Conservation (phyloP, 2,797 vertebrate species). For the Phalloptychus januarius region DNA sequence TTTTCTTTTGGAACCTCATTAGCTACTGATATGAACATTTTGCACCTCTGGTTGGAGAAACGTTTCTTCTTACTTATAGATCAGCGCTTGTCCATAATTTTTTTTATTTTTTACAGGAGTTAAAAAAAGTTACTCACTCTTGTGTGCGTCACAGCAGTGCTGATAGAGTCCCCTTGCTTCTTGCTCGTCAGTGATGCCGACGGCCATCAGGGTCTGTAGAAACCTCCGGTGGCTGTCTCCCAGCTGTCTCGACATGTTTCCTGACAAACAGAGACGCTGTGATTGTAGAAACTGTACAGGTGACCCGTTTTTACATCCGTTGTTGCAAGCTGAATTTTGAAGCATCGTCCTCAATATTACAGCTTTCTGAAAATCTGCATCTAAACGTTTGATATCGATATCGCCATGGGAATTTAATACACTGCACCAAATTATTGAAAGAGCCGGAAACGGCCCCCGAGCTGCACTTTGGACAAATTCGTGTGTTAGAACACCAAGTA, state of each 20-base stretch:
- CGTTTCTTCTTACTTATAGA: neutral
- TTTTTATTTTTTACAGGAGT: neutral
- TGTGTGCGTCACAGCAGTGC: constrained; percentile 84
- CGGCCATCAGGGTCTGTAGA: constrained; percentile 88
- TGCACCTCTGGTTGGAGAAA: neutral
- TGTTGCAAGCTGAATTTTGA: neutral
- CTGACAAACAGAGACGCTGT: neutral
- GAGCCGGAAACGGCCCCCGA: neutral
- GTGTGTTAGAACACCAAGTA: neutral
- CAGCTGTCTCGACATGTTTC: constrained; percentile 76
- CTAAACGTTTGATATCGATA: neutral
- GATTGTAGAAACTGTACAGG: neutral
- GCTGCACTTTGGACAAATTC: neutral
- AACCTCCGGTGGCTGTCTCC: constrained; percentile 88
- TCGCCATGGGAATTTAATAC: neutral
- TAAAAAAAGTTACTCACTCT: constrained; percentile 74
- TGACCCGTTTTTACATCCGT: neutral
- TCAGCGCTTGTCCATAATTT: neutral
- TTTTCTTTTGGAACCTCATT: neutral
- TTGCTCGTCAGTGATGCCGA: constrained; percentile 82
- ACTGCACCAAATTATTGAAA: neutral
- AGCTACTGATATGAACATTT: neutral
- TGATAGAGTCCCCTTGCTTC: constrained; percentile 76
- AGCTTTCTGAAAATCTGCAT: neutral
- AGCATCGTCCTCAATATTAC: neutral